Evolutionary conservation across 2,888 invertebrate genomes (phyloP).

Genomic region (Drosophila hamatofila): DNA sequence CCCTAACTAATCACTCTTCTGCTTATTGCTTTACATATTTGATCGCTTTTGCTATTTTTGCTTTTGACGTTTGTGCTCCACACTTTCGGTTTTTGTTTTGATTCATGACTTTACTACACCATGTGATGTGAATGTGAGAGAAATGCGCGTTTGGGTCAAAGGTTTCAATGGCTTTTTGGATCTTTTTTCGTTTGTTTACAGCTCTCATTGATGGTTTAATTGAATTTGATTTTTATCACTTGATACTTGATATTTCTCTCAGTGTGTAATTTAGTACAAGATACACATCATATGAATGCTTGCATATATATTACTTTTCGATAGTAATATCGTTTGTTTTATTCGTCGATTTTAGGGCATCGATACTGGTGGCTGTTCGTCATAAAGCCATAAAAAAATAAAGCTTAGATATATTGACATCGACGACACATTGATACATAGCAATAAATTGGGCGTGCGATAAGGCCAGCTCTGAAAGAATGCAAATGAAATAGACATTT

Average conservation of each 20-base stretch:
- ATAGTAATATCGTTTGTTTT: conserved; percentile 3
- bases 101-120: conserved; percentile 41
- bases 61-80: conserved; percentile 28
- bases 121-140: neutral
- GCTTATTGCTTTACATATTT: conserved; percentile 1
- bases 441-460: conserved; percentile 30
- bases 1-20: neutral
- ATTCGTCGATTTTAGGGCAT: neutral
- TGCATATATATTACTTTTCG: neutral
- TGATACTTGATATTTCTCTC: conserved; percentile 40
- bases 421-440: neutral
- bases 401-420: conserved; percentile 21
- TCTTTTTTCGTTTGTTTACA: conserved; percentile 2
- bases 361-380: conserved; percentile 21
- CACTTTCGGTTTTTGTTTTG: conserved; percentile 66
- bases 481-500: conserved; percentile 20
- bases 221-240: conserved; percentile 15
- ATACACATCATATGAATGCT: neutral
- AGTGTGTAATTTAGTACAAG: conserved; percentile 31
- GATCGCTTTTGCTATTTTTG: conserved; percentile 15
- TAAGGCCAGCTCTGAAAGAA: conserved; percentile 31
- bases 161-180: conserved; percentile 15
- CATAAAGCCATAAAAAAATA: conserved; percentile 29
- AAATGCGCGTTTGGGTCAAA: conserved; percentile 8
- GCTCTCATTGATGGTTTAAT: conserved; percentile 34